Base-by-base conservation (phyloP, 2,113 vertebrate species). In the Psittacara wagleri region DNA sequence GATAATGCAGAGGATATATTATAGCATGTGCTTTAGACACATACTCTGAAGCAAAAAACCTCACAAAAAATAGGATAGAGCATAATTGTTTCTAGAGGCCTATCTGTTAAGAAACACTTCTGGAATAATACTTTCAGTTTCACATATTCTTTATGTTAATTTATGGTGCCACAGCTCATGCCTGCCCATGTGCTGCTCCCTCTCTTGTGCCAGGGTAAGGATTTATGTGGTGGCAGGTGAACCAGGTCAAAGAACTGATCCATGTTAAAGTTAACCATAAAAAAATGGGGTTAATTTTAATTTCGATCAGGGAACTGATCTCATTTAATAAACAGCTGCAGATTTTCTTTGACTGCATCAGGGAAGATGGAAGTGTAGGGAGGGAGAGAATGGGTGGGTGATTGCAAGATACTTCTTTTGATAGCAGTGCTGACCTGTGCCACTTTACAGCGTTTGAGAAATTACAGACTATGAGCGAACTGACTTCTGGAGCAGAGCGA, bases 201-300 rank as follows among this genome's bases (percentile, higher is more conserved):
- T 83, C 19, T 87, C 31, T 77, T 87, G 11, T 82, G 93, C 62
- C 89, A 92, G 52, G 29, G 39, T 64, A 88, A 84, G 54, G 83
- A 96, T 91, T 96, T 95, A 94, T 78, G 67, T n/a, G 27, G 52
- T 79, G 29, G 77, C 89, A 95, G 91, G 77, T 95, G 83, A 95
- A 84, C 29, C 48, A 72, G 52, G 84, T 88, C 66, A 86, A 94
- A 94, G 73, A 92, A 41, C 24, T 61, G 68, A 93, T 54, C 66
- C 54, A 23, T 19, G 33, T 78, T 86, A 29, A 92, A 90, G 63
- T 48, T 76, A 90, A 83, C 39, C 4, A 4, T 69, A 81, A 79
- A 62, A 69, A 68, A 6, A 0, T 4, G 7, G 14, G 24, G 18
- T 14, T 61, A 72, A 75, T 78, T 95, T 84, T 87, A 87, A 94